Evolutionary conservation across 2,888 invertebrate species (phyloP).

Genomic region (Hemaris fuciformis): DNA sequence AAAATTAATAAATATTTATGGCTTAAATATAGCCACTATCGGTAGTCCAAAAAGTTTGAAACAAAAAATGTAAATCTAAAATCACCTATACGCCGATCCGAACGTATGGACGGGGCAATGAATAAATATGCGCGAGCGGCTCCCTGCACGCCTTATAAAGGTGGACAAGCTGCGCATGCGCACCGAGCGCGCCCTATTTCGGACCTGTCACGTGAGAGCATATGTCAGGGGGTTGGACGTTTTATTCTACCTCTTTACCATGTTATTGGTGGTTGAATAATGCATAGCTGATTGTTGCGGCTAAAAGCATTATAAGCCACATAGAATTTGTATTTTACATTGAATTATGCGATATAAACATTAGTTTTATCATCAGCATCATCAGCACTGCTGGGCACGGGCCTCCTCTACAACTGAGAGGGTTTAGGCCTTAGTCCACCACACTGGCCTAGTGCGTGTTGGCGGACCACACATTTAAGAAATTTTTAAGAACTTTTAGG

Average conservation of each 20-base stretch:
- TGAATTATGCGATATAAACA: no score
- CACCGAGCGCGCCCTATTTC: conserved; percentile 36
- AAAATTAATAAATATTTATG: no score
- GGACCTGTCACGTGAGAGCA: conserved; percentile 47
- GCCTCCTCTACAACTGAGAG: no score
- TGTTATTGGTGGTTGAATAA: conserved; percentile 10
- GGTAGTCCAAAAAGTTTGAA: no score
- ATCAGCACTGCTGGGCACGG: no score
- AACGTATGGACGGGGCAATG: conserved; percentile 57
- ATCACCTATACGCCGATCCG: conserved; percentile 43
- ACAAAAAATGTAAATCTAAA: conserved; percentile 30
- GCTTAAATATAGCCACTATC: no score
- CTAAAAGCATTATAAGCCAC: neutral
- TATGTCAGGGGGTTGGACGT: conserved; percentile 17
- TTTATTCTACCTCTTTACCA: conserved; percentile 11
- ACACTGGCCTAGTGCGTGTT: no score
- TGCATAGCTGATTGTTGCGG: neutral
- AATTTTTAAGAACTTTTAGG: no score
- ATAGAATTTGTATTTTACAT: no score
- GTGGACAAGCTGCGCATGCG: conserved; percentile 45
- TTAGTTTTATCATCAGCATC: no score
- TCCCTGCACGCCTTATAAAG: conserved; percentile 65
- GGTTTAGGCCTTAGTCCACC: no score
- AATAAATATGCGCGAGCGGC: conserved; percentile 63
- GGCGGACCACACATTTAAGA: no score